Evolutionary conservation across 2,888 invertebrate species (phyloP).

Genomic region (Eupithecia insigniata): DNA sequence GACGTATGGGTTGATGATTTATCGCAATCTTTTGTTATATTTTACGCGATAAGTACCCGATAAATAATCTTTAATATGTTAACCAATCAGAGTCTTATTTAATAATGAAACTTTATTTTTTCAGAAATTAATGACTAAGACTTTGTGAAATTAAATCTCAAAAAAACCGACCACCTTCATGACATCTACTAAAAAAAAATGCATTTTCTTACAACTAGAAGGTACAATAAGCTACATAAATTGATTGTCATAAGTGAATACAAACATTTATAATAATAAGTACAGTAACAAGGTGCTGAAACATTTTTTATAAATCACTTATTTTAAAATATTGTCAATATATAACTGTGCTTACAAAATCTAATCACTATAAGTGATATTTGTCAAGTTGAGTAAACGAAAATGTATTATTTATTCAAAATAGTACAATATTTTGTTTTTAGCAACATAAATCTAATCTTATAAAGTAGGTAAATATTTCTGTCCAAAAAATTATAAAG

Average conservation of each 20-base stretch:
- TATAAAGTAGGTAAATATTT: conserved; percentile 8
- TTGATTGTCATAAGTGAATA: not conserved
- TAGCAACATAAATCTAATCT: not conserved
- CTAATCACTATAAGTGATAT: not conserved
- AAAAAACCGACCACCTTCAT: not conserved
- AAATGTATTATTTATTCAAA: conserved; percentile 18
- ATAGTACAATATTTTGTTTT: conserved; percentile 8
- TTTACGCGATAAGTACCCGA: no score
- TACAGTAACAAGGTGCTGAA: not conserved
- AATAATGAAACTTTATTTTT: not conserved
- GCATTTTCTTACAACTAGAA: not conserved
- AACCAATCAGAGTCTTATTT: no score
- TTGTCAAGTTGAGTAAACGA: not conserved
- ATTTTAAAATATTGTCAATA: not conserved
- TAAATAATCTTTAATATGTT: no score
- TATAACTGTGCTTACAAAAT: not conserved
- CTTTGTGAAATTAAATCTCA: no score
- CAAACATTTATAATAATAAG: not conserved
- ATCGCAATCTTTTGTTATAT: no score
- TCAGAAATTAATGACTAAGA: no score
- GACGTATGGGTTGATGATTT: no score
- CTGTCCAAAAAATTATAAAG: conserved; percentile 1
- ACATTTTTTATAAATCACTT: not conserved
- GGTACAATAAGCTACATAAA: not conserved
- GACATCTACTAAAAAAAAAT: not conserved